These are phyloP conservation scores for Gymnoscopelus microlampas DNA, from an alignment of 2,797 vertebrate species.

Conservation along the genomic window DNA sequence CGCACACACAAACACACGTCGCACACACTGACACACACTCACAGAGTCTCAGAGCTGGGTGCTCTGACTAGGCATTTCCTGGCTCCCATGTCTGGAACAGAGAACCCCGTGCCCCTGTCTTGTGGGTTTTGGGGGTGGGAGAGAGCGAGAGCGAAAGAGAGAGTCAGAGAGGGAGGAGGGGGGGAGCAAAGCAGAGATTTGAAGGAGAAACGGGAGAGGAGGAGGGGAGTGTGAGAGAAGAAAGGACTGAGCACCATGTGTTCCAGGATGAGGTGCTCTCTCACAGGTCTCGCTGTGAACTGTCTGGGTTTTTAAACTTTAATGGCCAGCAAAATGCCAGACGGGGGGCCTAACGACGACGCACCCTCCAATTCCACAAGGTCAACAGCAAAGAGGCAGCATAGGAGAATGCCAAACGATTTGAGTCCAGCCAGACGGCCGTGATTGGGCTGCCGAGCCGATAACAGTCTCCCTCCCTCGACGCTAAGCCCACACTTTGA, in stretches of 20 bases:
- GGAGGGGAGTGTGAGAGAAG: constrained; percentile 45
- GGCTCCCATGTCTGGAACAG: constrained; percentile 42
- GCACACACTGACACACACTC: background rate
- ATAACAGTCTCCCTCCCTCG: constrained; percentile 48
- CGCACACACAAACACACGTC: background rate
- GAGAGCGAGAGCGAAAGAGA: constrained; percentile 20
- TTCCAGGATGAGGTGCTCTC: constrained; percentile 61
- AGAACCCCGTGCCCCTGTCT: constrained; percentile 37
- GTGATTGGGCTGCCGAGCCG: constrained; percentile 43
- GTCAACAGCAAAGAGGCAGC: constrained; percentile 56
- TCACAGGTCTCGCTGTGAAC: constrained; percentile 42
- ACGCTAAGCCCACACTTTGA: constrained; percentile 35
- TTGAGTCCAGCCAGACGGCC: constrained; percentile 36
- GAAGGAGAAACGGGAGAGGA: constrained; percentile 44
- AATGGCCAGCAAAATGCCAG: constrained; percentile 76
- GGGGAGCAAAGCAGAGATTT: constrained; percentile 14
- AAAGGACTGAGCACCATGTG: constrained; percentile 52
- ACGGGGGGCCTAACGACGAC: constrained; percentile 53
- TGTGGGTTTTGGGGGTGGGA: constrained; percentile 49
- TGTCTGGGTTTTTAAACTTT: constrained; percentile 75
- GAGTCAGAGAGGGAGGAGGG: constrained; percentile 1
- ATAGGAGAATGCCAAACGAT: constrained; percentile 26
- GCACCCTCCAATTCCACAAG: constrained; percentile 63
- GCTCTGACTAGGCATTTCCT: constrained; percentile 53
- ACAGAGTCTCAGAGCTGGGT: constrained; percentile 19